These are phyloP conservation scores for Diuraphis noxia DNA, from an alignment of 1,140 invertebrate genomes.

Conservation along the genomic window DNA sequence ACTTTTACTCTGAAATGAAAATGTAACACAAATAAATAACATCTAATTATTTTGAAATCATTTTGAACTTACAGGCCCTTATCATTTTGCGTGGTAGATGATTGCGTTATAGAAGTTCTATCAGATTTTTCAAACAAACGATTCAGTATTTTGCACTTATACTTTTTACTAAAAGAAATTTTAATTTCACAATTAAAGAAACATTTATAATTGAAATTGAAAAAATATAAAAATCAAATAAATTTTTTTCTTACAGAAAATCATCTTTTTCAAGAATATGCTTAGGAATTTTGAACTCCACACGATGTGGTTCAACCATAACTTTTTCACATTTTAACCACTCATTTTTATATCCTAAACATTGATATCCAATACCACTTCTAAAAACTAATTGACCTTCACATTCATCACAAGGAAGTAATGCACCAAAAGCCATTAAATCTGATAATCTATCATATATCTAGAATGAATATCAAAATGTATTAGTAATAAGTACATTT, in stretches of 20 bases:
- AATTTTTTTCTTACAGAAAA: constrained; percentile 65
- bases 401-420: constrained; percentile 80
- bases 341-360: constrained; percentile 80
- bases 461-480: constrained; percentile 62
- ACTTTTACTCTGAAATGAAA: constrained; percentile 60
- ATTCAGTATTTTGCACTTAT: constrained; percentile 65
- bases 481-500: not conserved
- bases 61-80: constrained; percentile 19
- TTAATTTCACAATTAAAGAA: constrained; percentile 5
- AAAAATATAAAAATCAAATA: constrained; percentile 46
- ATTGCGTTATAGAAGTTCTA: constrained; percentile 58
- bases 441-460: constrained; percentile 80
- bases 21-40: constrained; percentile 1
- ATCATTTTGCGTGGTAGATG: constrained; percentile 42
- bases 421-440: constrained; percentile 83
- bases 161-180: constrained; percentile 63
- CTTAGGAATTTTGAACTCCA: constrained; percentile 74
- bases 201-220: constrained; percentile 21
- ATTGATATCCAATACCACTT: constrained; percentile 75
- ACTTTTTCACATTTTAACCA: constrained; percentile 86
- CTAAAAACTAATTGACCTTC: constrained; percentile 72
- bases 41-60: constrained; percentile 51
- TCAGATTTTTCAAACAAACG: constrained; percentile 65
- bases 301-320: constrained; percentile 74
- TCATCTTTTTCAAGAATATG: constrained; percentile 66